phyloP scores from a whole-genome alignment of 1,140 invertebrate species.

The Heliconius nattereri region DNA sequence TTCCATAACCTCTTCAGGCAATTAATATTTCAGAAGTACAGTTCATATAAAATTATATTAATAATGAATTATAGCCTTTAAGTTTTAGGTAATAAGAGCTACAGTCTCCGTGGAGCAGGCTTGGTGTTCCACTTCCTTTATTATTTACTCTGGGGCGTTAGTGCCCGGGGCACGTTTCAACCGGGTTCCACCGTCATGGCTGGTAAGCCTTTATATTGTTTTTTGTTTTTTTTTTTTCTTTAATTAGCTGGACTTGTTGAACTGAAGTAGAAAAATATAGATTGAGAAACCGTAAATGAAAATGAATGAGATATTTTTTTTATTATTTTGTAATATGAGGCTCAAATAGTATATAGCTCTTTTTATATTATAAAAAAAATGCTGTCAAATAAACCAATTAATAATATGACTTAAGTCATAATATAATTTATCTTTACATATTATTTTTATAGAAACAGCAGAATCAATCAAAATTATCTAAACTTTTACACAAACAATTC shows the following conservation, averaged over 20 bases:
- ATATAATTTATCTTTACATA: too few relatives aligned
- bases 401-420: too few relatives aligned
- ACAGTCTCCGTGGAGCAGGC: constrained; percentile 16
- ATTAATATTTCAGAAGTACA: constrained; percentile 36
- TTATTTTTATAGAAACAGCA: background rate
- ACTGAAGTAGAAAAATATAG: constrained; percentile 41
- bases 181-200: constrained; percentile 42
- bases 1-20: constrained; percentile 35
- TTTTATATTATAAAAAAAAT: too few relatives aligned
- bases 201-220: constrained; percentile 53
- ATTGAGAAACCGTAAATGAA: constrained; percentile 26
- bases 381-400: too few relatives aligned
- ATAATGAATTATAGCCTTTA: constrained; percentile 26
- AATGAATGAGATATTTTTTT: background rate
- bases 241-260: constrained; percentile 52
- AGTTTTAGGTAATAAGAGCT: constrained; percentile 19
- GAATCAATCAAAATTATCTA: background rate
- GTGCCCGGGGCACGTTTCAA: constrained; percentile 49
- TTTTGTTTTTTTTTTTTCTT: constrained; percentile 54
- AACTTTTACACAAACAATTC: background rate
- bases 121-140: constrained; percentile 41
- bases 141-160: constrained; percentile 55
- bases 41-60: constrained; percentile 21
- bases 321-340: background rate
- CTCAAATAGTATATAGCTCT: too few relatives aligned